Percentiles rank a stretch among this genome's conserved stretches.
These are phyloP conservation scores for Hippoglossus stenolepis DNA, from an alignment of 2,113 vertebrate genomes.

Conservation along the genomic window DNA sequence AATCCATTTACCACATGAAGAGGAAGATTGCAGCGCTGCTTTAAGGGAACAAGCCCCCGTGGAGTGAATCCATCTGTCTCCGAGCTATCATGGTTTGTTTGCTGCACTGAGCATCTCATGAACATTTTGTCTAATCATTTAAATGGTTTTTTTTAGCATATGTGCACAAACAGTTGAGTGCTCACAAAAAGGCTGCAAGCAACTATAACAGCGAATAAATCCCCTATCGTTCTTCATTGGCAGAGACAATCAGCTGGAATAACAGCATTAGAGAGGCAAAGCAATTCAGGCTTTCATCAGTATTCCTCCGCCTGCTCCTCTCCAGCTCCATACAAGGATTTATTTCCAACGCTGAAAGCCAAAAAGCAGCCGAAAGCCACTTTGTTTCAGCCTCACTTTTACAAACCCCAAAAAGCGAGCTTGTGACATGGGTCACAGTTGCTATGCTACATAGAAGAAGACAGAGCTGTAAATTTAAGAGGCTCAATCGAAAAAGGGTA, in stretches of 20 bases:
- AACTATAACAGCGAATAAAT: constrained; percentile 13
- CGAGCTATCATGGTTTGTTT: constrained; percentile 11
- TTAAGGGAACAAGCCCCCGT: constrained; percentile 21
- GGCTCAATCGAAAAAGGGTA: background rate
- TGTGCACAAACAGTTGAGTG: background rate
- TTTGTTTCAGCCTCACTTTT: constrained; percentile 7
- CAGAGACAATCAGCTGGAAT: constrained; percentile 21
- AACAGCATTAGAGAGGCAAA: background rate
- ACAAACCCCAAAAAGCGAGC: constrained; percentile 7
- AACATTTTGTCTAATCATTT: constrained; percentile 9
- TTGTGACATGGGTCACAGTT: background rate
- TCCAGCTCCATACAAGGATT: background rate
- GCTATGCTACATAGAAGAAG: constrained; percentile 26
- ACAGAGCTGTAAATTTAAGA: constrained; percentile 15
- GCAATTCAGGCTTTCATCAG: constrained; percentile 19
- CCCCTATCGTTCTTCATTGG: constrained; percentile 10
- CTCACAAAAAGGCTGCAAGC: constrained; percentile 2
- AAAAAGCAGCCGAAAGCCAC: constrained; percentile 25
- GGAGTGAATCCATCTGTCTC: constrained; percentile 35
- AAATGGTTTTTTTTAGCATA: background rate
- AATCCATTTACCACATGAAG: constrained; percentile 49
- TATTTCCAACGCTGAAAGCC: constrained; percentile 12
- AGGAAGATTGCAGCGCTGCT: constrained; percentile 45
- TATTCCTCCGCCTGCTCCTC: background rate
- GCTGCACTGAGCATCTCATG: constrained; percentile 8